phyloP scores from a whole-genome alignment of 2,888 invertebrate species.

The Apeira syringaria region DNA sequence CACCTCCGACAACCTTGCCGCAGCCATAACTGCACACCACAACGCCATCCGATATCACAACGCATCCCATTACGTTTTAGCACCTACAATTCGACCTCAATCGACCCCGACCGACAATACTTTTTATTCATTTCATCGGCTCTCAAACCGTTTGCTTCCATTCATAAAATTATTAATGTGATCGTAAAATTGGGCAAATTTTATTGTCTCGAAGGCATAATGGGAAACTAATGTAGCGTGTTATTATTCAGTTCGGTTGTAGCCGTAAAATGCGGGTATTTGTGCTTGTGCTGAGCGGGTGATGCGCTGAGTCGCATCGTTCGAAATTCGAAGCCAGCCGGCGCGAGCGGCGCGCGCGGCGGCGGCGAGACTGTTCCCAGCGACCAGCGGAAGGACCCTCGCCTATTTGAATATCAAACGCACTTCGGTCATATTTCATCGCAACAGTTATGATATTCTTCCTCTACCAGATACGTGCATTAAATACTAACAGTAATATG shows the following conservation, averaged over 20 bases:
- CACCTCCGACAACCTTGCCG: conserved; percentile 45
- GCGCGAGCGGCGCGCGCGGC: conserved; percentile 5
- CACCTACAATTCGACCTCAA: conserved; percentile 68
- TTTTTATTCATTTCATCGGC: conserved; percentile 73
- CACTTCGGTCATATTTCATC: conserved; percentile 77
- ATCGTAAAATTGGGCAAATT: conserved; percentile 84
- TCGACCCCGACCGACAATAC: conserved; percentile 54
- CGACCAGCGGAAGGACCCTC: conserved; percentile 65
- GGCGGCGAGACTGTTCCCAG: conserved; percentile 53
- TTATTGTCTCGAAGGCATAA: conserved; percentile 83
- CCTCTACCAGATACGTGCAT: conserved; percentile 68
- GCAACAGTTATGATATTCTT: conserved; percentile 80
- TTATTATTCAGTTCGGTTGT: conserved; percentile 80
- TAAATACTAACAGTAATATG: conserved; percentile 63
- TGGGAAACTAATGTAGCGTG: conserved; percentile 84
- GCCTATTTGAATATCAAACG: conserved; percentile 80
- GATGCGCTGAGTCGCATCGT: conserved; percentile 30
- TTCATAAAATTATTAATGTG: conserved; percentile 84
- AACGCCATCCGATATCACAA: conserved; percentile 34
- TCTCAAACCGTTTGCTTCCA: conserved; percentile 78
- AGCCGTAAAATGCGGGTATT: conserved; percentile 80
- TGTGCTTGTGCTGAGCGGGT: conserved; percentile 56
- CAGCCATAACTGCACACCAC: conserved; percentile 39
- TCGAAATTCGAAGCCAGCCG: conserved; percentile 18
- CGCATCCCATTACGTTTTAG: conserved; percentile 58